These are phyloP conservation scores for Metacarcinus magister DNA, from an alignment of 2,888 invertebrate species.

Conservation along the genomic window DNA sequence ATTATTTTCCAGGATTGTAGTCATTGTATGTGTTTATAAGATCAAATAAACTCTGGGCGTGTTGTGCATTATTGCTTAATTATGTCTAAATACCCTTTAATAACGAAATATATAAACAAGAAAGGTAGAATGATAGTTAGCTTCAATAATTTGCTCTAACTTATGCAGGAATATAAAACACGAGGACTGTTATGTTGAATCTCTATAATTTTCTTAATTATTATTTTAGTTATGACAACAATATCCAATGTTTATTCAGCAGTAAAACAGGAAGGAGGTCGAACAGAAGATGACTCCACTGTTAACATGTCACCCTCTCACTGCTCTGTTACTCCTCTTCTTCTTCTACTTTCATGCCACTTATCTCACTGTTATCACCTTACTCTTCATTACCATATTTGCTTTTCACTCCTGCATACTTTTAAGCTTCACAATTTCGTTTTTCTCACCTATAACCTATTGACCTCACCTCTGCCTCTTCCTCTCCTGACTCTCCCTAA, in stretches of 20 bases:
- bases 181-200: background rate
- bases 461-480: background rate
- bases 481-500: background rate
- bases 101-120: constrained; percentile 14
- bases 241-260: constrained; percentile 39
- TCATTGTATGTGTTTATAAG: background rate
- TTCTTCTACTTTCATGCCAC: background rate
- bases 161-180: background rate
- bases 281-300: background rate
- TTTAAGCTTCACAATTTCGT: background rate
- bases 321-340: background rate
- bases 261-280: background rate
- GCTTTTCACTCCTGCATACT: background rate
- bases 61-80: background rate
- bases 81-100: background rate
- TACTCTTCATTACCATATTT: background rate
- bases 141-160: background rate
- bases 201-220: background rate
- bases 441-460: background rate
- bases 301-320: background rate
- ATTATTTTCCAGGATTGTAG: background rate
- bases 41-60: background rate
- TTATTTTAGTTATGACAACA: constrained; percentile 13
- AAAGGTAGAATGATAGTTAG: background rate
- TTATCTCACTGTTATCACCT: background rate